Percentiles rank a stretch among this genome's conserved stretches.
These are phyloP conservation scores for Premnoplex brunnescens DNA, from an alignment of 2,797 vertebrate species.

Conservation along the genomic window DNA sequence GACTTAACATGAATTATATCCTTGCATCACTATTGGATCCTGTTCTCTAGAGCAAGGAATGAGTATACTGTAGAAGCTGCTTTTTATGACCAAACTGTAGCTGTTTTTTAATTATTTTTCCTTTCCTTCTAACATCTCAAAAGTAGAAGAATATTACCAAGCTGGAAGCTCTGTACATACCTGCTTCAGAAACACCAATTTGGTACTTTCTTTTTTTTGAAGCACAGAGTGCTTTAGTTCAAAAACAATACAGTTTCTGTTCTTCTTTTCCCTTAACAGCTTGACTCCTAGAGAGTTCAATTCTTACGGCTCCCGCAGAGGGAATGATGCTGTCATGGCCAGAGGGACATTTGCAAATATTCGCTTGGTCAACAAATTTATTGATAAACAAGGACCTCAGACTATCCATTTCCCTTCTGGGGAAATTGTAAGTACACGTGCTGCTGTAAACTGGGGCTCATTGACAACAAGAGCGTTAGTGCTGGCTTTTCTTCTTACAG, in stretches of 20 bases:
- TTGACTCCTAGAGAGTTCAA: slow-evolving; percentile 92
- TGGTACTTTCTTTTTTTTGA: not conserved
- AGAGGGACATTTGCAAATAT: slow-evolving; percentile 98
- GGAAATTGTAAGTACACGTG: slow-evolving; percentile 81
- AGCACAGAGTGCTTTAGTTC: not conserved
- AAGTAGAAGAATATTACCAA: not conserved
- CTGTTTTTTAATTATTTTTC: not conserved
- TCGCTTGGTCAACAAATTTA: slow-evolving; percentile 93
- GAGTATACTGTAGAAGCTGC: not conserved
- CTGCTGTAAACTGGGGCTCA: not conserved
- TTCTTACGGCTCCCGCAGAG: slow-evolving; percentile 94
- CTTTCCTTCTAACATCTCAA: not conserved
- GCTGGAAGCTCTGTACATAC: not conserved
- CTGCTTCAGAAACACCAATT: not conserved
- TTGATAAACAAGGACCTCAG: slow-evolving; percentile 91
- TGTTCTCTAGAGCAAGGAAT: not conserved
- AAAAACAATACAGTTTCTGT: not conserved
- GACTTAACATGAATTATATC: not conserved
- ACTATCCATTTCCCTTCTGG: slow-evolving; percentile 89
- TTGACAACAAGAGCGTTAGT: not conserved
- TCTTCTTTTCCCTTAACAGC: slow-evolving; percentile 67
- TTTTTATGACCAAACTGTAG: not conserved
- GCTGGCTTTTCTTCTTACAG: not conserved
- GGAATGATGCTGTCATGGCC: slow-evolving; percentile 95
- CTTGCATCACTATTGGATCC: not conserved